Evolutionary conservation across 2,888 invertebrate genomes (phyloP), one percentile per base, ranked within the genome.

Genomic region (Bombylius major): DNA sequence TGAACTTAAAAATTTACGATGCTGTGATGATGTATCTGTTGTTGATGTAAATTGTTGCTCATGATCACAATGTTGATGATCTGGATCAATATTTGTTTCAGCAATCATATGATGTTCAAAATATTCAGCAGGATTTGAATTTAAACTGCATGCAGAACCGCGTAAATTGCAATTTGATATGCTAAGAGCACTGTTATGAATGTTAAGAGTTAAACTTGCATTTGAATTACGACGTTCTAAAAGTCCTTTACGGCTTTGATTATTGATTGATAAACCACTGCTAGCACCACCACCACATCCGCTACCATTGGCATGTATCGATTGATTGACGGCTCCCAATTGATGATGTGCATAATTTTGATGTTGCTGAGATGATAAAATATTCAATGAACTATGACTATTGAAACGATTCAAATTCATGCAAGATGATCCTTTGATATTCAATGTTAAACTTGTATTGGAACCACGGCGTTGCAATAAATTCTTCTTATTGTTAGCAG

Each of bases 181-280:
- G 57, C 78, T 78, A 1, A 79, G 64, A 1, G 73, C 75, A 56
- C 75, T 65, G 54, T 76, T 78, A 1, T 71, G 72, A 1, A 81
- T 78, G 57, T 89, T 89, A 32, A 95, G 81, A 1, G 93, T 93
- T 4, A 95, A 75, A 56, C 92, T 92, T 1, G 93, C 91, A 68
- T 91, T 94, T 3, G 93, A 94, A 53, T 93, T 93, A 54, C 95
- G 78, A 34, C 95, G 80, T 68, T 91, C 90, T 6, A 91, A 73
- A 3, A 91, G 73, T 9, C 89, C 87, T 64, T 87, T 87, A 8
- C 51, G 51, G 4, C 45, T 4, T n/a, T 14, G 14, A 39, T 39
- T 39, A 9, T 39, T 39, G 1, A 3, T 39, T 23, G 23, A 23
- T 23, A 23, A 23, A 63, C 59, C 36, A 61, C 60, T 60, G 13